Conservation (phyloP, 2,113 vertebrate genomes). For the Cepphus grylle region DNA sequence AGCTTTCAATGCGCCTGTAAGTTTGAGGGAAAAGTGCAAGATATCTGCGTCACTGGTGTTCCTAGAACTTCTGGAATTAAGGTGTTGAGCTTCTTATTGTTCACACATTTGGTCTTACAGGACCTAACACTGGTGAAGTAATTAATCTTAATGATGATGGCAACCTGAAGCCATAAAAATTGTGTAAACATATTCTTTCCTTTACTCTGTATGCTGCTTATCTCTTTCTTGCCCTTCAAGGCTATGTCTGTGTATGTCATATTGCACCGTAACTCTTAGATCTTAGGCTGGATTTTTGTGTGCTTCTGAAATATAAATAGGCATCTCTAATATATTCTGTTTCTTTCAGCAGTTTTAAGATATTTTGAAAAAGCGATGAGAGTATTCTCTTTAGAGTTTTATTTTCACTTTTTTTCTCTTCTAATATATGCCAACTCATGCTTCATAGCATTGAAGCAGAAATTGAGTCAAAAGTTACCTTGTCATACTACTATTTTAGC, state of each 20-base stretch:
- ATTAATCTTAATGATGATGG: background rate
- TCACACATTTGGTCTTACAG: background rate
- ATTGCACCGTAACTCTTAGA: background rate
- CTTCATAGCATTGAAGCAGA: background rate
- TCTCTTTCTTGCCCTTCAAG: background rate
- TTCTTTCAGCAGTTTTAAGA: background rate
- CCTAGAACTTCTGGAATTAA: background rate
- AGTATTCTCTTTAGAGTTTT: background rate
- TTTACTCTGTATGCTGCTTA: background rate
- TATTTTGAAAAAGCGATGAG: background rate
- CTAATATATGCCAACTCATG: background rate
- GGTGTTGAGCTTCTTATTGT: background rate
- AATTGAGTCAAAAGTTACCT: background rate
- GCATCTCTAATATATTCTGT: background rate
- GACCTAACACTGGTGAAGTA: background rate
- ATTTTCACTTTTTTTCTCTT: background rate
- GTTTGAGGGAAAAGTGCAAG: background rate
- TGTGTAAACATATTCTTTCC: background rate
- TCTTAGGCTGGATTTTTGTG: background rate
- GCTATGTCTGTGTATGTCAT: background rate
- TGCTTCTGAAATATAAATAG: background rate
- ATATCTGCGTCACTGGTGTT: background rate
- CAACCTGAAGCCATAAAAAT: background rate
- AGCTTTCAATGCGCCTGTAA: background rate
- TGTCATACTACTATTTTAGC: background rate